Conservation (phyloP, 1,140 invertebrate genomes). For the Coelopa frigida region DNA sequence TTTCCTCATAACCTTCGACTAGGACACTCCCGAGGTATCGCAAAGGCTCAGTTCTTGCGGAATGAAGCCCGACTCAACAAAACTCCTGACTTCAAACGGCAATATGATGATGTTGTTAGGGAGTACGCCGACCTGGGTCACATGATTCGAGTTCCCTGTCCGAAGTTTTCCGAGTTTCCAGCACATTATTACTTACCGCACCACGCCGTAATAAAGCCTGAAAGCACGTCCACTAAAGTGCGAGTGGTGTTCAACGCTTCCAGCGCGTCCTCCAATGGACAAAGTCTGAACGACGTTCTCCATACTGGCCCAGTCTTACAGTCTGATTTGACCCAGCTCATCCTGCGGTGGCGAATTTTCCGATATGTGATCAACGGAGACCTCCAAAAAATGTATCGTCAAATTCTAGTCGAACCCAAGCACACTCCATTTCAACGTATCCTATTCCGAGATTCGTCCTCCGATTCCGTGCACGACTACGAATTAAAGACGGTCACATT, state of each 20-base stretch:
- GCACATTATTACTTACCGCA: constrained; percentile 24
- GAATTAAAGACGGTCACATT: constrained; percentile 1
- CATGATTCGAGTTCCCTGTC: constrained; percentile 23
- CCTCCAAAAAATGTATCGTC: constrained; percentile 34
- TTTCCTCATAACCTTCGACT: too few species aligned
- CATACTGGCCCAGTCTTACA: constrained; percentile 14
- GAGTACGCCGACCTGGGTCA: constrained; percentile 26
- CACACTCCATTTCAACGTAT: constrained; percentile 28
- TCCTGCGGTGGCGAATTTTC: constrained; percentile 10
- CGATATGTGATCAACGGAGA: constrained; percentile 23
- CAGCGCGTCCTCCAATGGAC: constrained; percentile 11
- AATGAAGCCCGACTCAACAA: constrained; percentile 14
- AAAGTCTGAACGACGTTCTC: constrained; percentile 17
- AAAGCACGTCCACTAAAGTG: constrained; percentile 17
- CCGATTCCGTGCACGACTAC: background rate
- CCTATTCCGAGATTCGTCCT: constrained; percentile 21
- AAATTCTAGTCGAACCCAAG: constrained; percentile 20
- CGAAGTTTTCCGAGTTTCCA: constrained; percentile 12
- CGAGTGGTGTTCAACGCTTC: constrained; percentile 22
- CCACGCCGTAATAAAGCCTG: constrained; percentile 21
- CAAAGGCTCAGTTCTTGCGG: constrained; percentile 14
- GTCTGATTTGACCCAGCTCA: background rate
- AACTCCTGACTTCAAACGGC: constrained; percentile 9
- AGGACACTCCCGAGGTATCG: constrained; percentile 15
- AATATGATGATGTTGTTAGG: constrained; percentile 16